Conservation (phyloP, 1,140 invertebrate species). For the Aphelenchoides avenae region DNA sequence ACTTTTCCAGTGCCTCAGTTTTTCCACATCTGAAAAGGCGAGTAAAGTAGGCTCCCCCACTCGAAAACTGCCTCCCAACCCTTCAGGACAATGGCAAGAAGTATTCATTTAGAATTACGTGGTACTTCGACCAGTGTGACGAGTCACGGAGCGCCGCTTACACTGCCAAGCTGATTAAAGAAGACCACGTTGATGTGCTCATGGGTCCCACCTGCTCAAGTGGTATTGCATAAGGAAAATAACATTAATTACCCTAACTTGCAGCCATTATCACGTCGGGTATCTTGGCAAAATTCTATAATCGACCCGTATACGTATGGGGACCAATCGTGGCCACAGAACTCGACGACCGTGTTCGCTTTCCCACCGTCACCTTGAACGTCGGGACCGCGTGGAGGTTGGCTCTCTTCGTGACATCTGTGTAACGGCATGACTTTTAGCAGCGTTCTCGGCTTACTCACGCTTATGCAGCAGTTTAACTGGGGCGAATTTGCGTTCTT, state of each 20-base stretch:
- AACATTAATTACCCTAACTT: too few species aligned
- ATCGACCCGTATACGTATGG: constrained; percentile 2
- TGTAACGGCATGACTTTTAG: too few species aligned
- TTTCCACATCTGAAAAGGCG: too few species aligned
- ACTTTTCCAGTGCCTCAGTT: too few species aligned
- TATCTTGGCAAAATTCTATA: background rate
- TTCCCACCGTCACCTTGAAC: constrained; percentile 20
- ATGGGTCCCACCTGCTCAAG: constrained; percentile 26
- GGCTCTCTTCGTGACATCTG: too few species aligned
- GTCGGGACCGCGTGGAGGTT: background rate
- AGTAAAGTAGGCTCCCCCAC: too few species aligned
- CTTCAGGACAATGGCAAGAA: too few species aligned
- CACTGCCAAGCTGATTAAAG: constrained; percentile 28
- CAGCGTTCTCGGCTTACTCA: too few species aligned
- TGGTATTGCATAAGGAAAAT: constrained; percentile 2
- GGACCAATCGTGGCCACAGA: too few species aligned
- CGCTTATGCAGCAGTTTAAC: constrained; percentile 19
- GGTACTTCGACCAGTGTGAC: constrained; percentile 31
- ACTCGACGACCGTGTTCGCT: constrained; percentile 10
- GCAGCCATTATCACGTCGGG: background rate
- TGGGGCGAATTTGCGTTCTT: constrained; percentile 30
- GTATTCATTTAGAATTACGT: constrained; percentile 34
- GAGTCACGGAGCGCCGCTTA: constrained; percentile 28
- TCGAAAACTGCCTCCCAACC: too few species aligned
- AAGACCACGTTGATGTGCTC: constrained; percentile 23